Evolutionary conservation across 1,140 invertebrate genomes (phyloP), one percentile per base, ranked within the genome.

Genomic region (Lepidurus couesii): DNA sequence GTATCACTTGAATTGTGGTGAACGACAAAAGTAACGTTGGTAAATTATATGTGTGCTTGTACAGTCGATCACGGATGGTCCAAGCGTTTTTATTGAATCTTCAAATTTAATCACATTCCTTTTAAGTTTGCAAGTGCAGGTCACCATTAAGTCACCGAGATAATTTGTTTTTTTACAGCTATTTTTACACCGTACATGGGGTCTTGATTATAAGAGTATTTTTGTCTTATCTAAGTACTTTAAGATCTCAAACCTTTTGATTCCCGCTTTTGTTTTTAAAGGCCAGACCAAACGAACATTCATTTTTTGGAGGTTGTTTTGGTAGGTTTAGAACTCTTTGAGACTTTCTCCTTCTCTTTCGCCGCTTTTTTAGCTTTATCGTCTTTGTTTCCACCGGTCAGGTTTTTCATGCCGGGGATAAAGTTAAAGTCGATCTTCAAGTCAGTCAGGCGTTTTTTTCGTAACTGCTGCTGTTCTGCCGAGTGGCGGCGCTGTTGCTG

Each of bases 351-450:
- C 8, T 65, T 65, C 4, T 65, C 53, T 65, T 65, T 65, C 16
- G 53, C 21, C 6, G 53, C 21, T 65, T 65, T 65, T 13, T 65
- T 65, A 65, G 53, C 53, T 16, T 65, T 65, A 7, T 44, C 45
- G n/a, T 26, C 44, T 42, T 44, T 77, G 16, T 43, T 75, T n/a
- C 42, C n/a, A 75, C 47, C 75, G 16, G 74, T 79, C 6, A 16
- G 24, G 11, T 47, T 75, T 11, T 47, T 75, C 24, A 75, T 79
- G 6, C 44, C 53, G 26, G 78, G 78, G 10, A 79, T 43, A 43
- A 79, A 79, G 34, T 79, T 79, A 21, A 79, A 26, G 43, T 79
- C 78, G 3, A 79, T 75, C 47, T 79, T 79, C 24, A 79, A 44
- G 44, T 79, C 78, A 13, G 78, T 79, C 24, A 79, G 3, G 7